A percentile compares a stretch with the other conserved stretches of the same genome.
These are phyloP conservation scores for Tetanocera ferruginea DNA, from an alignment of 2,888 invertebrate species.

Conservation along the genomic window DNA sequence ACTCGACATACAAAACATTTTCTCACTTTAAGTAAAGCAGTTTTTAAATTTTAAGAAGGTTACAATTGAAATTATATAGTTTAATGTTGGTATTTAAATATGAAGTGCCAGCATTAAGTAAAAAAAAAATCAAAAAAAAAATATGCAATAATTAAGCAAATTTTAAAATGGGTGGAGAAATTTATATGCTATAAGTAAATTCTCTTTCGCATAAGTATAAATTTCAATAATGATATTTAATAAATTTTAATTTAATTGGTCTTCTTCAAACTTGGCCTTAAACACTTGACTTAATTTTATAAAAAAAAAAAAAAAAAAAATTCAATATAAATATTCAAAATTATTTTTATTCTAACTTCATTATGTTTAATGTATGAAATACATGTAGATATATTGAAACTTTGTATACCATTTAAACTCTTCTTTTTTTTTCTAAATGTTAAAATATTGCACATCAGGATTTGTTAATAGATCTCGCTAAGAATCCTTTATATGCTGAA, in stretches of 20 bases:
- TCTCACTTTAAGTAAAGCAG: conserved; percentile 20
- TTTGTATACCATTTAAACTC: not conserved
- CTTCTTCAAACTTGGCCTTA: not conserved
- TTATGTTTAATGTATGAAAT: not conserved
- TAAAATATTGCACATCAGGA: not conserved
- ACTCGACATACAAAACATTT: conserved; percentile 17
- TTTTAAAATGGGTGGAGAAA: conserved; percentile 70
- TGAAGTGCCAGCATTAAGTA: not conserved
- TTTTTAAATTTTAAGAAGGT: conserved; percentile 25
- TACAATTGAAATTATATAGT: conserved; percentile 32
- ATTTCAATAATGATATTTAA: not conserved
- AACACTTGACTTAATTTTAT: not conserved
- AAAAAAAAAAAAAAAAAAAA: not conserved
- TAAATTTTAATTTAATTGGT: conserved; percentile 20
- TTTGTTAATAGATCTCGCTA: not conserved
- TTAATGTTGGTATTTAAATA: not conserved
- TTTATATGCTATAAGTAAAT: conserved; percentile 47
- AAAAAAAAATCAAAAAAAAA: too few species aligned
- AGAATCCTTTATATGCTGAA: not conserved
- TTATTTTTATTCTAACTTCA: conserved; percentile 8
- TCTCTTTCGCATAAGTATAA: conserved; percentile 24
- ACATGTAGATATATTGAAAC: conserved; percentile 5
- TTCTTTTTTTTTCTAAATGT: conserved; percentile 3
- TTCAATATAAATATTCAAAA: not conserved
- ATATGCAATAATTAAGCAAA: conserved; percentile 19